Percentiles rank a stretch among this genome's conserved stretches.
These are phyloP conservation scores for Axea sp. DNA, from an alignment of 2,888 invertebrate genomes.

Conservation along the genomic window DNA sequence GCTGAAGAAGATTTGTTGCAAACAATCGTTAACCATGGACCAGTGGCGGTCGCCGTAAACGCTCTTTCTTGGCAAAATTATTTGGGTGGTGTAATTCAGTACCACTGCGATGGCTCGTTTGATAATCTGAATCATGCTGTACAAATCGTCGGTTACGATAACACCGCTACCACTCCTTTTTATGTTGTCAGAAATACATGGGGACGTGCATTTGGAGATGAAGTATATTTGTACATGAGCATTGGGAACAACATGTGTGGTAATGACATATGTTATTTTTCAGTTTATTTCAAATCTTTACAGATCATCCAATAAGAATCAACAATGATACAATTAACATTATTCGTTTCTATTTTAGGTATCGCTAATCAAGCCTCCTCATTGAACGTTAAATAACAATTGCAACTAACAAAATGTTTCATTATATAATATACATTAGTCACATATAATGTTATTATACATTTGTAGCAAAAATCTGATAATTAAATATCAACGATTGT, in stretches of 20 bases:
- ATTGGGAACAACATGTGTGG: conserved; percentile 90
- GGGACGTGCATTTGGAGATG: conserved; percentile 88
- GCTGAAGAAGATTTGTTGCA: conserved; percentile 83
- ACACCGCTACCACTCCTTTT: conserved; percentile 85
- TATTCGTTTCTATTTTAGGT: conserved; percentile 71
- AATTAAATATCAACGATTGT: no score
- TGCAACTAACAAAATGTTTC: neutral
- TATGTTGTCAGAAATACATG: conserved; percentile 93
- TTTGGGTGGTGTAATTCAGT: conserved; percentile 90
- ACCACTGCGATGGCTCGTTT: conserved; percentile 85
- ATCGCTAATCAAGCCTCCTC: conserved; percentile 87
- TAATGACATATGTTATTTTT: conserved; percentile 62
- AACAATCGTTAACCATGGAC: conserved; percentile 85
- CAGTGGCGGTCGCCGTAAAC: conserved; percentile 90
- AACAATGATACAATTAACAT: conserved; percentile 14
- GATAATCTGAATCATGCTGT: conserved; percentile 89
- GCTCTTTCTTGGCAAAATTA: conserved; percentile 93
- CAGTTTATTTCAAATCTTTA: conserved; percentile 14
- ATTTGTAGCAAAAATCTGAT: no score
- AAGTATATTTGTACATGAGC: conserved; percentile 88
- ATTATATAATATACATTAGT: no score
- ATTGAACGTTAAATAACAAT: conserved; percentile 76
- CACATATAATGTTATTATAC: no score
- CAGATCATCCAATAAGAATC: conserved; percentile 10
- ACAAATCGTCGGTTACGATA: conserved; percentile 90